A percentile compares a stretch with the other conserved stretches of the same genome.
Conservation (phyloP, 2,888 invertebrate genomes). For the Lysandra bellargus region DNA sequence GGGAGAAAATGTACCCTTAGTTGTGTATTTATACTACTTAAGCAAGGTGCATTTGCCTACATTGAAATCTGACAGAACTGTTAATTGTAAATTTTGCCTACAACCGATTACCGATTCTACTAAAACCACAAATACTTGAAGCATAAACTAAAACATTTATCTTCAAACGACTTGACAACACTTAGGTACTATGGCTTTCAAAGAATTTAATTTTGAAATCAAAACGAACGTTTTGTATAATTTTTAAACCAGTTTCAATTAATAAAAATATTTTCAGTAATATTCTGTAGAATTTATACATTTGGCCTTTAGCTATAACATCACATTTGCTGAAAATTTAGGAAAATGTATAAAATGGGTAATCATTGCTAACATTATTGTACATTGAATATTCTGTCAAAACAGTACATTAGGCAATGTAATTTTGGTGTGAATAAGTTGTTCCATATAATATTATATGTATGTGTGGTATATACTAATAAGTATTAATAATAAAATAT, state of each 20-base stretch:
- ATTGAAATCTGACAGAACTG: slow-evolving; percentile 1
- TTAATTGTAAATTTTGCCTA: neutral
- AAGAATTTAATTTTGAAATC: neutral
- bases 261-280: neutral
- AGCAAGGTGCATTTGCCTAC: neutral
- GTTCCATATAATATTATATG: neutral
- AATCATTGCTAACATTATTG: neutral
- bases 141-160: neutral
- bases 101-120: neutral
- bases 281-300: neutral
- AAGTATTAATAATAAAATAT: neutral
- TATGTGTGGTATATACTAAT: neutral
- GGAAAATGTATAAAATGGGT: neutral
- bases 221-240: neutral
- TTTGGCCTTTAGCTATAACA: neutral
- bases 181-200: neutral
- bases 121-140: neutral
- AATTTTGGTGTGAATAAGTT: neutral
- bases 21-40: neutral
- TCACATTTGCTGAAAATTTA: neutral
- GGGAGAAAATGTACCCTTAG: neutral
- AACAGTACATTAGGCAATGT: neutral
- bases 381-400: neutral
- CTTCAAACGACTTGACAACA: slow-evolving; percentile 8
- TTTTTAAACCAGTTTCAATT: neutral